Evolutionary conservation across 2,888 invertebrate species (phyloP).

Genomic region (Chelonus formosanus): DNA sequence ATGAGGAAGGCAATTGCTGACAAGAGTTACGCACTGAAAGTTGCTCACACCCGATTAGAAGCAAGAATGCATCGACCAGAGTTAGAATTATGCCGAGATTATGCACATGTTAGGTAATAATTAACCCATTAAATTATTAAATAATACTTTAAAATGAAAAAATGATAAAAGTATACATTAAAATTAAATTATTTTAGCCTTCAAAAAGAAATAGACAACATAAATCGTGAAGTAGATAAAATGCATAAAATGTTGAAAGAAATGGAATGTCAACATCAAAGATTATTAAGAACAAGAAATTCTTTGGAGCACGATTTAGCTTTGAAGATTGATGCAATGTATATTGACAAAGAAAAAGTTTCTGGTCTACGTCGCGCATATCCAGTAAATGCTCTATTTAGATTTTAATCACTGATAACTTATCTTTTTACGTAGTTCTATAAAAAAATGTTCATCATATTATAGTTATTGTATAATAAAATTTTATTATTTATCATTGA

Average conservation of each 20-base stretch:
- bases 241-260: constrained; percentile 84
- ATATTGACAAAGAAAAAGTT: constrained; percentile 95
- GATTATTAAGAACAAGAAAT: constrained; percentile 82
- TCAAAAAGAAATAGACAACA: constrained; percentile 85
- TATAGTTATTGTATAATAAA: too few species aligned
- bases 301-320: constrained; percentile 86
- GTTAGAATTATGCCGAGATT: constrained; percentile 88
- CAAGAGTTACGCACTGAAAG: constrained; percentile 83
- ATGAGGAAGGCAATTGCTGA: constrained; percentile 90
- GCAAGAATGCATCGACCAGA: constrained; percentile 88
- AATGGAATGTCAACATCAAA: constrained; percentile 86
- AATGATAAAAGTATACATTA: constrained; percentile 8
- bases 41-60: constrained; percentile 89
- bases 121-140: background rate
- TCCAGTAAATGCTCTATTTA: constrained; percentile 85
- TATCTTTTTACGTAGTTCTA: background rate
- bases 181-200: constrained; percentile 68
- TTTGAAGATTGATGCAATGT: constrained; percentile 87
- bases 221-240: constrained; percentile 82
- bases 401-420: constrained; percentile 68
- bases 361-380: constrained; percentile 90
- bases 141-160: constrained; percentile 4
- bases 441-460: too few species aligned
- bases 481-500: background rate
- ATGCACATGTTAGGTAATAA: constrained; percentile 78